Evolutionary conservation across 2,797 vertebrate species (phyloP).

Genomic region (Hoplostethus atlanticus): DNA sequence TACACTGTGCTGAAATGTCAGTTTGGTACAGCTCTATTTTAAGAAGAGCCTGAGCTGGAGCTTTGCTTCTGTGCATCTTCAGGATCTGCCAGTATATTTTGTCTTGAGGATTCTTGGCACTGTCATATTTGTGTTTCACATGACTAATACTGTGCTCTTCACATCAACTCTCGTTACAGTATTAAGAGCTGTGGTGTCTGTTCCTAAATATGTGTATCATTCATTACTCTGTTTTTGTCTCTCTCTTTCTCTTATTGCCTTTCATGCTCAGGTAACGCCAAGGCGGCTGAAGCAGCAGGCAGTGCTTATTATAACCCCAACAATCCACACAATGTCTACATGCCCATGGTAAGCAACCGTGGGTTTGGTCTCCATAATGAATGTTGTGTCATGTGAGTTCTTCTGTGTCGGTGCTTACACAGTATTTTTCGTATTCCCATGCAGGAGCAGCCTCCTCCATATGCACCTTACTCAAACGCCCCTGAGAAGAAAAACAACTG

Average conservation of each 20-base stretch:
- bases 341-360: constrained; percentile 89
- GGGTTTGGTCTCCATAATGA: background rate
- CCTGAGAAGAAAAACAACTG: constrained; percentile 90
- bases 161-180: constrained; percentile 29
- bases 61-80: constrained; percentile 25
- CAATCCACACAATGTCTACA: constrained; percentile 93
- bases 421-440: constrained; percentile 11
- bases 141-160: constrained; percentile 39
- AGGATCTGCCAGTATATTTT: constrained; percentile 14
- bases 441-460: constrained; percentile 92
- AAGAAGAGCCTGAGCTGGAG: constrained; percentile 6
- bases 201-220: constrained; percentile 32
- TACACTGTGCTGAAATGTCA: constrained; percentile 23
- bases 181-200: constrained; percentile 36
- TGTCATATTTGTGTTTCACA: constrained; percentile 43
- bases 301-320: constrained; percentile 92
- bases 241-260: constrained; percentile 33
- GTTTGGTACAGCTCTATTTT: constrained; percentile 32
- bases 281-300: constrained; percentile 90
- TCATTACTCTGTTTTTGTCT: constrained; percentile 23
- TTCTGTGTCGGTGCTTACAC: background rate
- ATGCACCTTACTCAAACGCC: constrained; percentile 85
- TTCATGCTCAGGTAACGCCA: constrained; percentile 80
- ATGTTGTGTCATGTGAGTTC: background rate
- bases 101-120: constrained; percentile 41